phyloP scores from a whole-genome alignment of 1,140 invertebrate species.

The Brachionus calyciflorus region DNA sequence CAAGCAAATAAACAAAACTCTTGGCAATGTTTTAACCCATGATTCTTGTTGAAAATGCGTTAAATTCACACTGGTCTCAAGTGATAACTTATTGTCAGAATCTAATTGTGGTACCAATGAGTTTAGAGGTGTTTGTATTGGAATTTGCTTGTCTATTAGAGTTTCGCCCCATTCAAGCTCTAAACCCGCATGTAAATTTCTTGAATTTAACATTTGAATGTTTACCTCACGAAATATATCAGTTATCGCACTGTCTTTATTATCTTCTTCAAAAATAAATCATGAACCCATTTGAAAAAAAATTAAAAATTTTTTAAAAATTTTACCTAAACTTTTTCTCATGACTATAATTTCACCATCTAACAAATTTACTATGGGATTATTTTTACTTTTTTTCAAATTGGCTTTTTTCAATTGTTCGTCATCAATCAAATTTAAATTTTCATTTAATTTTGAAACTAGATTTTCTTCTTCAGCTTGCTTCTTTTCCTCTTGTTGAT shows the following conservation, averaged over 20 bases:
- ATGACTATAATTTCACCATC: constrained; percentile 62
- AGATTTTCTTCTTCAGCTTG: background rate
- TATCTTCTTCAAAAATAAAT: constrained; percentile 51
- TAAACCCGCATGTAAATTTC: constrained; percentile 61
- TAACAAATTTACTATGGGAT: constrained; percentile 63
- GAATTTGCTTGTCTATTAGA: background rate
- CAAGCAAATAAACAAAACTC: constrained; percentile 62
- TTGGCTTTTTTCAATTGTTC: background rate
- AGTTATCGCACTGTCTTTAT: constrained; percentile 14
- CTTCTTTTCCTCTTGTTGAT: background rate
- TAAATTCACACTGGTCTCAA: background rate
- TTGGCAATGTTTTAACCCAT: constrained; percentile 62
- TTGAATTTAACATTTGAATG: constrained; percentile 61
- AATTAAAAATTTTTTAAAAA: constrained; percentile 53
- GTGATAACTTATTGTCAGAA: too few relatives aligned
- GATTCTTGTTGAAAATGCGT: constrained; percentile 50
- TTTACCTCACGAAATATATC: constrained; percentile 63
- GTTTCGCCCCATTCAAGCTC: constrained; percentile 58
- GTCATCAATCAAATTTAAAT: background rate
- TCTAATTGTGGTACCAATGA: background rate
- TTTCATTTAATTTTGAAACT: constrained; percentile 12
- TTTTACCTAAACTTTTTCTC: constrained; percentile 59
- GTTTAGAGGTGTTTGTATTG: background rate
- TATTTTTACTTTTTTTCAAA: constrained; percentile 49
- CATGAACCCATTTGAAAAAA: background rate